Conservation (phyloP, 2,888 invertebrate species). For the Myathropa florea region DNA sequence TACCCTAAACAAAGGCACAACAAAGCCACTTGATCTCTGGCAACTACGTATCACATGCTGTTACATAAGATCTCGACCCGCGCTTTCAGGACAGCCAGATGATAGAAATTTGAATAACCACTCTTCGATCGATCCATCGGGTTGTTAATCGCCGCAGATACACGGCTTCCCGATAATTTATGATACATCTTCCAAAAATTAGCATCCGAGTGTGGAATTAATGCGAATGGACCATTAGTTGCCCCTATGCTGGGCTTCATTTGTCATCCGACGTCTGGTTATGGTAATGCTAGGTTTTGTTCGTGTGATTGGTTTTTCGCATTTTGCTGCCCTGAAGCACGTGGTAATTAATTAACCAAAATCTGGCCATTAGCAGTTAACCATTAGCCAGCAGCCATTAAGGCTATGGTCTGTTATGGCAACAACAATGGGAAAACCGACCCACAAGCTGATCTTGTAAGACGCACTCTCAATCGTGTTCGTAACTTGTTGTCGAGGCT, state of each 20-base stretch:
- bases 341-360: background rate
- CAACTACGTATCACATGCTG: too few relatives aligned
- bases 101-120: background rate
- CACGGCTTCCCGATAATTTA: constrained; percentile 10
- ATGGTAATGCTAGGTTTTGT: constrained; percentile 24
- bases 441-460: background rate
- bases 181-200: constrained; percentile 4
- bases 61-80: background rate
- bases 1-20: too few relatives aligned
- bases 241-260: constrained; percentile 1
- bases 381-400: background rate
- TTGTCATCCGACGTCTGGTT: constrained; percentile 28
- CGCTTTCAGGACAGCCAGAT: background rate
- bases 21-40: too few relatives aligned
- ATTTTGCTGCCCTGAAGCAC: background rate
- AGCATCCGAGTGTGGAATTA: constrained; percentile 42
- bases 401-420: background rate
- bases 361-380: background rate
- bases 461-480: background rate
- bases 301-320: background rate
- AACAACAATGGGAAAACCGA: background rate
- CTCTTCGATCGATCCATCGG: background rate
- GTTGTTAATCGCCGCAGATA: background rate
- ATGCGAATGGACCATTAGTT: background rate
- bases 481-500: background rate